These are phyloP conservation scores for Nudaria mundana DNA, from an alignment of 2,888 invertebrate genomes.

Conservation along the genomic window DNA sequence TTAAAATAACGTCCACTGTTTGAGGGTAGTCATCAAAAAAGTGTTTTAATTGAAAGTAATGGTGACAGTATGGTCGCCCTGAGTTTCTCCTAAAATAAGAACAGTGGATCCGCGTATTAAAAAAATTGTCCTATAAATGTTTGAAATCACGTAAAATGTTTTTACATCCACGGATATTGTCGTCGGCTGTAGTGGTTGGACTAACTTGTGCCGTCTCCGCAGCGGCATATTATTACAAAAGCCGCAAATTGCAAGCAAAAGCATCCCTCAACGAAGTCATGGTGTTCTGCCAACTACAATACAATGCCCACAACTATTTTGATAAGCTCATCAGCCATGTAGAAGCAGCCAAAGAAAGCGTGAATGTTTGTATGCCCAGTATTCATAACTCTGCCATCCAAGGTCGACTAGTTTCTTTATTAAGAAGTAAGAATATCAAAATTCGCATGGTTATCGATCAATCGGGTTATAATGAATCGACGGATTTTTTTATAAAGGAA, in stretches of 20 bases:
- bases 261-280: slow-evolving; percentile 69
- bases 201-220: slow-evolving; percentile 68
- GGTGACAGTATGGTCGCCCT: slow-evolving; percentile 47
- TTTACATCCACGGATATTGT: slow-evolving; percentile 58
- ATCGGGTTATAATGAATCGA: slow-evolving; percentile 62
- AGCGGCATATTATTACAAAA: slow-evolving; percentile 68
- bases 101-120: slow-evolving; percentile 41
- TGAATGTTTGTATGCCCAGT: slow-evolving; percentile 73
- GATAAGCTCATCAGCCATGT: slow-evolving; percentile 69
- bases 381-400: slow-evolving; percentile 74
- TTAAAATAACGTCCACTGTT: neutral
- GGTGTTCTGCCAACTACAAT: slow-evolving; percentile 75
- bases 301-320: slow-evolving; percentile 69
- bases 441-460: slow-evolving; percentile 66
- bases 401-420: slow-evolving; percentile 58
- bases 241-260: slow-evolving; percentile 37
- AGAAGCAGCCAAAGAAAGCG: slow-evolving; percentile 59
- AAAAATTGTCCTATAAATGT: slow-evolving; percentile 54
- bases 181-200: slow-evolving; percentile 65
- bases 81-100: slow-evolving; percentile 59
- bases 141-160: slow-evolving; percentile 67
- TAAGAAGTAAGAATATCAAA: slow-evolving; percentile 61
- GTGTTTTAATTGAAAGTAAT: slow-evolving; percentile 24
- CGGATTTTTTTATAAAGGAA: slow-evolving; percentile 64
- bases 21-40: slow-evolving; percentile 49